Evolutionary conservation across 2,888 invertebrate genomes (phyloP), one percentile per base, ranked within the genome.

Genomic region (Arctia plantaginis): DNA sequence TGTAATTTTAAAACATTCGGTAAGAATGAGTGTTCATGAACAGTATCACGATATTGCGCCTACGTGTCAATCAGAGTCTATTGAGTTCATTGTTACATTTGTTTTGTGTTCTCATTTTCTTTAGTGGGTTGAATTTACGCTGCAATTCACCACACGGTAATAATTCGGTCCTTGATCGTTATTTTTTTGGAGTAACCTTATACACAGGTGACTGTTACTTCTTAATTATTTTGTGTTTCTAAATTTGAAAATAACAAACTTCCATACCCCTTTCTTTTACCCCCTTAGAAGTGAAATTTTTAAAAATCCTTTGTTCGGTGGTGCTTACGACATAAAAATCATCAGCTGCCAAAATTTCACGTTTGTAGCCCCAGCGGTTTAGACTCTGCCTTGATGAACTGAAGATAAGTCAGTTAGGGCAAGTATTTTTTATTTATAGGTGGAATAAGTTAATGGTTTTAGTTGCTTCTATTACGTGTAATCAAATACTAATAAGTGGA

Each of bases 1-100:
- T 10, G 51, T 51, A 51, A 10, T 13, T n/a, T 55, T 12, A 59
- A 62, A 18, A 62, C 30, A 62, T 30, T 62, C 30, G 3, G 0
- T 62, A 30, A 30, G 15, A 62, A 27, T 62, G 2, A 71, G 69
- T 70, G 55, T 59, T 55, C 23, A 33, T 73, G 7, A 27, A n/a
- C 18, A 67, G 41, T 18, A 68, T 66, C 18, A 71, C 59, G 20
- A 75, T 77, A 69, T 69, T 66, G 77, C 80, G 80, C 84, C 85
- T 78, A 85, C 81, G 76, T 79, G 51, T 76, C 76, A 79, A 80
- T 82, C 82, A 79, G 73, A 12, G 47, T 66, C 77, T 79, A 85
- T 83, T 77, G 72, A 62, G 69, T 71, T 77, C 51, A 79, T 71
- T 51, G 66, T 64, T 30, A 65, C 30, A 66, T 23, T 59, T 33